Evolutionary conservation across 1,140 invertebrate species (phyloP), one percentile per base, ranked within the genome.

Genomic region (Thalassaphorura encarpata): DNA sequence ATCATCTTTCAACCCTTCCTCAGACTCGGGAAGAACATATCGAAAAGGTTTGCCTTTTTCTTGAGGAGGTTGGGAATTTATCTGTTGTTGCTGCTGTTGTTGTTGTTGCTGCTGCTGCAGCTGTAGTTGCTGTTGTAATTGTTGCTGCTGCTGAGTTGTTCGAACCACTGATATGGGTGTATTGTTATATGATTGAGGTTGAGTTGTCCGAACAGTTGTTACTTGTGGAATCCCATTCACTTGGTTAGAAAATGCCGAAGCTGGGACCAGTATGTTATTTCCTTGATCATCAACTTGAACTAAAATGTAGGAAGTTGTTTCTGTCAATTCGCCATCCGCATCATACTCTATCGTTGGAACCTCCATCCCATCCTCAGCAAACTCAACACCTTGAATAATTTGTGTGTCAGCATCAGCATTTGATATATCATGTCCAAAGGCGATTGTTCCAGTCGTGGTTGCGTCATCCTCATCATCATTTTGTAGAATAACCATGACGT

Each of bases 241-340:
- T 23, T 49, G 4, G 11, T 26, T 21, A 5, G 45, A 29, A 11
- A 11, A 15, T 26, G 26, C 47, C 8, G 45, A 23, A 23, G 47
- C 18, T 13, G 47, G 28, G 28, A 50, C 28, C 5, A 50, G 48
- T 6, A 50, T 26, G 21, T 19, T 50, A 26, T 29, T 50, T 29
- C 48, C 48, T 33, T 50, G 26, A 23, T 29, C 48, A 23, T 50
- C 48, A 29, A 50, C 21, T n/a, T 19, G 48, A 31, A 50, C 27
- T 18, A 50, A 19, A 15, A 50, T 50, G 21, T 19, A 50, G 3
- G 48, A 33, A 19, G 21, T 13, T 36, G 26, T 33, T 47, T 27
- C 45, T 13, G n/a, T n/a, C n/a, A n/a, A n/a, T n/a, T 26, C 45
- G 26, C 18, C 45, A 24, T 47, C 45, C 24, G 21, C 8, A 8